Evolutionary conservation across 2,797 vertebrate species (phyloP).

Genomic region (Gallinago stenura): DNA sequence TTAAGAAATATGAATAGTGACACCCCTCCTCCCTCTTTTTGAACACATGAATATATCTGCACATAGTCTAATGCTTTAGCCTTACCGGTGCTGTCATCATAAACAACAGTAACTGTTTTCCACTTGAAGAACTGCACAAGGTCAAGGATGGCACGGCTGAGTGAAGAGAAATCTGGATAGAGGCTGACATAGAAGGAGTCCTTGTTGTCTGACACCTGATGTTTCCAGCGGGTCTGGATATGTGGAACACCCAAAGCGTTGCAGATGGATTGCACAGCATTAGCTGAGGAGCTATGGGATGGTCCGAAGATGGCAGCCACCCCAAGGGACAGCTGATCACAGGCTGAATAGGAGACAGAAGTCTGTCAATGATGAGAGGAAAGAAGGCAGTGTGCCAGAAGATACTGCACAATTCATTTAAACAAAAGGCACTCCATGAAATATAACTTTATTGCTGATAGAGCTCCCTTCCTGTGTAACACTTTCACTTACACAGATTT

Average conservation of each 20-base stretch:
- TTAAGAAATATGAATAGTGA: not conserved
- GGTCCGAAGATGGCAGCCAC: constrained; percentile 98
- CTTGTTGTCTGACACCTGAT: constrained; percentile 98
- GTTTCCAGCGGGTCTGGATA: constrained; percentile 99
- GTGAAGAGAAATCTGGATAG: constrained; percentile 97
- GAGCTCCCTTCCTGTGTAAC: not conserved
- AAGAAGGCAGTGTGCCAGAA: constrained; percentile 63
- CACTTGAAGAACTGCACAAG: constrained; percentile 99
- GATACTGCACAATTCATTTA: not conserved
- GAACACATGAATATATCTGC: not conserved
- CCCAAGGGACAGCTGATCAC: constrained; percentile 96
- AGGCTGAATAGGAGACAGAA: constrained; percentile 85
- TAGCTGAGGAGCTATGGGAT: constrained; percentile 98
- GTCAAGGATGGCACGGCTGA: constrained; percentile 96
- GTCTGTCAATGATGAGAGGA: constrained; percentile 69
- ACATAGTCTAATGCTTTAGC: not conserved
- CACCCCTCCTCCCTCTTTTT: not conserved
- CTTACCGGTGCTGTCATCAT: constrained; percentile 98
- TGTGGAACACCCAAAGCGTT: constrained; percentile 97
- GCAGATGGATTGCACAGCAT: constrained; percentile 98
- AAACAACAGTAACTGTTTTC: constrained; percentile 98
- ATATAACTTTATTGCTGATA: not conserved
- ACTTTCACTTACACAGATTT: not conserved
- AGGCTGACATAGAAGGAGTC: constrained; percentile 98
- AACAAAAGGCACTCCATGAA: not conserved